Conservation (phyloP, 2,113 vertebrate genomes). For the Vicugna pacos region DNA sequence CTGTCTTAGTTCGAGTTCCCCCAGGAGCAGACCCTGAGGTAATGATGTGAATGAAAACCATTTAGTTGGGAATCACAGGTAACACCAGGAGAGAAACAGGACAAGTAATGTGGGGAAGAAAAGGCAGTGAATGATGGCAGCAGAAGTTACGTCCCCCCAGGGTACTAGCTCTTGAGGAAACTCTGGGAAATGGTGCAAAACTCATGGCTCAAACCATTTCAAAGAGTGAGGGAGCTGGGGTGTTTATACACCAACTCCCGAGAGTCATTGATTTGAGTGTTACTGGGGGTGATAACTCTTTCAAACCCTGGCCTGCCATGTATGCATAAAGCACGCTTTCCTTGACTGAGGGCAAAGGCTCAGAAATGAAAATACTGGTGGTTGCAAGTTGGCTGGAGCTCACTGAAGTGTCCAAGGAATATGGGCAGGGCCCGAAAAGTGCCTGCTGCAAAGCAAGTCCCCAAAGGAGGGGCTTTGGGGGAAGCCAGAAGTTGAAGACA, state of each 20-base stretch:
- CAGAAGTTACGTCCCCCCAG: background rate
- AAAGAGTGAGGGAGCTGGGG: background rate
- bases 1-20: background rate
- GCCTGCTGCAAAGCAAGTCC: background rate
- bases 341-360: background rate
- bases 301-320: background rate
- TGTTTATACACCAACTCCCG: background rate
- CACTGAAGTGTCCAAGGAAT: background rate
- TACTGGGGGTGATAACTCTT: background rate
- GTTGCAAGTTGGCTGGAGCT: background rate
- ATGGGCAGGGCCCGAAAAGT: background rate
- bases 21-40: background rate
- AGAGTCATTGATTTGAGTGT: background rate
- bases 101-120: background rate
- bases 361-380: background rate
- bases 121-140: background rate
- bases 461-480: background rate
- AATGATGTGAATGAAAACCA: background rate
- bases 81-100: background rate
- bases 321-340: background rate
- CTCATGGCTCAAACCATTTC: background rate
- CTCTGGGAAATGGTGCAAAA: background rate
- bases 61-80: background rate
- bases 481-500: constrained; percentile 9
- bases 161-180: background rate